Evolutionary conservation across 2,888 invertebrate genomes (phyloP).

Genomic region (Adela reaumurella): DNA sequence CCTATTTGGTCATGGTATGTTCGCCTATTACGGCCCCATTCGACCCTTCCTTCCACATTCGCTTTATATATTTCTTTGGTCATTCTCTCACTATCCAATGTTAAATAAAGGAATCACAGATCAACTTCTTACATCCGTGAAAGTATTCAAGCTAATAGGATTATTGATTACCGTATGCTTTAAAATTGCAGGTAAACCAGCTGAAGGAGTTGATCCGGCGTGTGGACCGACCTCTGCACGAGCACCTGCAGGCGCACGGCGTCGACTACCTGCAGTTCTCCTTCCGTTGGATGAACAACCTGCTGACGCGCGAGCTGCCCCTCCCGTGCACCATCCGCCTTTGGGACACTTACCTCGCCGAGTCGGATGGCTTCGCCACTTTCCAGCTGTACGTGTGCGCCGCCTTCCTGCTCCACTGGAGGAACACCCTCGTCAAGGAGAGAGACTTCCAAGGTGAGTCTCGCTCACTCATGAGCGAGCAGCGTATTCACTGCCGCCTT

Average conservation of each 20-base stretch:
- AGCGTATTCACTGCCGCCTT: too few relatives aligned
- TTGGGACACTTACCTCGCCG: conserved; percentile 99
- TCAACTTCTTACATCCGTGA: too few relatives aligned
- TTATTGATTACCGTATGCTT: background rate
- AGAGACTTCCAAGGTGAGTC: conserved; percentile 83
- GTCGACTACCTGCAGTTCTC: conserved; percentile 99
- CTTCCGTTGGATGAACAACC: conserved; percentile 99
- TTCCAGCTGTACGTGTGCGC: conserved; percentile 99
- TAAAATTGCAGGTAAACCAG: conserved; percentile 70
- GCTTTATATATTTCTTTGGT: too few relatives aligned
- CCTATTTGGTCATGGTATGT: too few relatives aligned
- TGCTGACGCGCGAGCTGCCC: conserved; percentile 95
- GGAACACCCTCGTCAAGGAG: conserved; percentile 82
- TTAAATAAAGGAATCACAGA: too few relatives aligned
- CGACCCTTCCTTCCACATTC: too few relatives aligned
- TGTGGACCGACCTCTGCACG: conserved; percentile 88
- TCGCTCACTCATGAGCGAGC: too few relatives aligned
- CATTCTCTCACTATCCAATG: too few relatives aligned
- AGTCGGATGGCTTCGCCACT: conserved; percentile 92
- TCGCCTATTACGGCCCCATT: too few relatives aligned
- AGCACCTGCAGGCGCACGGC: conserved; percentile 87
- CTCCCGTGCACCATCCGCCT: conserved; percentile 93
- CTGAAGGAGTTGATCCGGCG: conserved; percentile 92
- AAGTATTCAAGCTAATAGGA: too few relatives aligned
- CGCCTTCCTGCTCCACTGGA: conserved; percentile 95